Conservation (phyloP, 2,888 invertebrate species). For the Polydrusus cervinus region DNA sequence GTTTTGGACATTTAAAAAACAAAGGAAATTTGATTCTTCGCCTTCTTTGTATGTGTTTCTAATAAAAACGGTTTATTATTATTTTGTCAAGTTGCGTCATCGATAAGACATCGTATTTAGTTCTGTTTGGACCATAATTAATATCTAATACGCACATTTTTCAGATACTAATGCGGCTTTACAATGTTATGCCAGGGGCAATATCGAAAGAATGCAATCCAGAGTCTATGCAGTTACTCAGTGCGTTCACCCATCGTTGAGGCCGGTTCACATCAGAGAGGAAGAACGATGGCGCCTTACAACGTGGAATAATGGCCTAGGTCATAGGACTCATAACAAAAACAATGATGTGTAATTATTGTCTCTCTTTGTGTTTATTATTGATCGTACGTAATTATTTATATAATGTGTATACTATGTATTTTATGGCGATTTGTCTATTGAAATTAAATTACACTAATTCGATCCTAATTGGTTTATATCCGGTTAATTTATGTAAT, state of each 20-base stretch:
- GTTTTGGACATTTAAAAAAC: too few species aligned
- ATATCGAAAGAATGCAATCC: constrained; percentile 13
- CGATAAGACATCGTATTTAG: too few species aligned
- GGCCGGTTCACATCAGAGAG: constrained; percentile 26
- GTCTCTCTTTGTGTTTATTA: constrained; percentile 15
- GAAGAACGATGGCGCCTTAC: constrained; percentile 25
- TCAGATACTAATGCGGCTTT: neutral
- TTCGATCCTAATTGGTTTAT: too few species aligned
- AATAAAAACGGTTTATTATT: too few species aligned
- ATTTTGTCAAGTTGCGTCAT: neutral
- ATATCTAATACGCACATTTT: neutral
- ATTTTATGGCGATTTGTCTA: constrained; percentile 2
- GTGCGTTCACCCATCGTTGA: constrained; percentile 36
- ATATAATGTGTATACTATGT: neutral
- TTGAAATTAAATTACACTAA: constrained; percentile 2
- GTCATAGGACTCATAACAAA: constrained; percentile 13
- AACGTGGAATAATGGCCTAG: constrained; percentile 28
- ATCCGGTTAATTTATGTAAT: constrained; percentile 1
- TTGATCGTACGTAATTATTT: constrained; percentile 5
- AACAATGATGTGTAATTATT: constrained; percentile 28
- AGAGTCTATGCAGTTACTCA: neutral
- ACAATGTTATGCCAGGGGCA: constrained; percentile 34
- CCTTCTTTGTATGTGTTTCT: too few species aligned
- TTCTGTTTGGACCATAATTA: too few species aligned
- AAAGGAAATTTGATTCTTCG: too few species aligned